Percentiles rank a stretch among this genome's conserved stretches.
These are phyloP conservation scores for Cygnus buccinator DNA, from an alignment of 2,113 vertebrate species.

Conservation along the genomic window DNA sequence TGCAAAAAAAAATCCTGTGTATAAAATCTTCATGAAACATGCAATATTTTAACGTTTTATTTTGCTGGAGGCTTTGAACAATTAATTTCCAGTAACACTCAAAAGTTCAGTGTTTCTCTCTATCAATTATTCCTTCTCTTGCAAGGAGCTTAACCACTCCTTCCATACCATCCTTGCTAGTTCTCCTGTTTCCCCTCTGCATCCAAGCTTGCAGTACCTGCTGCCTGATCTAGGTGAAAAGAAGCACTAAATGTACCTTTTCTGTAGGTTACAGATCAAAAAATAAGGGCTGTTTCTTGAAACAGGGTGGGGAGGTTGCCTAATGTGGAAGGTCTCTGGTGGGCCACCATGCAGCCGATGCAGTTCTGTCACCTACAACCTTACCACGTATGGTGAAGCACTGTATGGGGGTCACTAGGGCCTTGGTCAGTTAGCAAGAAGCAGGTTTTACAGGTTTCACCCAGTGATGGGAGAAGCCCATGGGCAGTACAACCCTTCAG, in stretches of 20 bases:
- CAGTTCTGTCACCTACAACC: neutral
- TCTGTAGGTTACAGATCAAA: neutral
- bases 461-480: neutral
- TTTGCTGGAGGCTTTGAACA: neutral
- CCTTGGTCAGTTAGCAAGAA: neutral
- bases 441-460: neutral
- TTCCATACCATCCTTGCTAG: neutral
- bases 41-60: neutral
- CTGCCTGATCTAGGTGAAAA: neutral
- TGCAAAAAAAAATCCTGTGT: neutral
- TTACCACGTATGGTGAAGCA: neutral
- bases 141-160: neutral
- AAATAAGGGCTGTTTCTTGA: neutral
- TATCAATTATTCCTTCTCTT: neutral
- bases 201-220: neutral
- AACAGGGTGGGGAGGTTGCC: rapidly evolving
- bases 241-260: neutral
- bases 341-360: neutral
- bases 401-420: neutral
- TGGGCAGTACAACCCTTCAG: neutral
- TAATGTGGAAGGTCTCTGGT: neutral
- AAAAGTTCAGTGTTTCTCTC: neutral
- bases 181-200: neutral
- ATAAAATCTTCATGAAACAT: neutral
- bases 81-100: neutral